Base-by-base conservation (phyloP, 1,140 invertebrate species). In the Mya arenaria region DNA sequence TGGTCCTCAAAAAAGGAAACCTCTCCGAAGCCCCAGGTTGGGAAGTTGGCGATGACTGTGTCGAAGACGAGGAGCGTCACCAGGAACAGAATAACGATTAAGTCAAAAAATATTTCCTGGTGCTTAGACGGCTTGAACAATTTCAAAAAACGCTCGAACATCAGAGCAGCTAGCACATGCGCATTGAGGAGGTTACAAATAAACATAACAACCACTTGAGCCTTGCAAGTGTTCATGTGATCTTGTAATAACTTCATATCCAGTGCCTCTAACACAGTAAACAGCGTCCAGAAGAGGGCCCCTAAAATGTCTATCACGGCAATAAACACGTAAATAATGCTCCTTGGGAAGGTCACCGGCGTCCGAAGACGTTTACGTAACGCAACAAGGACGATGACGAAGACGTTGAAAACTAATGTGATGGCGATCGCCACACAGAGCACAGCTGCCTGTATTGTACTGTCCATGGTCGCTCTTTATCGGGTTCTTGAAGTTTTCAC, bases 121-220 rank as follows among this genome's bases (percentile, higher is more conserved):
- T 84, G 82, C 55, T 82, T 81, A 3, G 86, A 85, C 4, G 86
- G 86, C 55, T 81, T 82, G 19, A 80, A 71, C 30, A 87, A 58
- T 32, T 66, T 71, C 6, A 87, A 28, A 44, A 69, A 63, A 39
- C 84, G 63, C 55, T 85, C 84, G 39, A 87, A 84, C 48, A 84
- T 80, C 30, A 87, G 30, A 1, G 80, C 66, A 34, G 84, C 41
- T 17, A 87, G 83, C 2, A 84, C 79, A 39, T 85, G 84, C 58
- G 79, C 80, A 44, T 82, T 85, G 8, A 87, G 55, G 10, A 82
- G 36, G 17, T 84, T 39, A 63, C 84, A 87, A 5, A 87, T 68
- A 13, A 69, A 63, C 81, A 84, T 84, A 23, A 83, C 28, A 37
- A 78, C 82, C 17, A 84, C 82, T 65, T 87, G 86, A 23, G 52